A percentile compares a stretch with the other conserved stretches of the same genome.
phyloP scores from a whole-genome alignment of 64 coral and sea anemone genomes.

The Montipora capricornis region DNA sequence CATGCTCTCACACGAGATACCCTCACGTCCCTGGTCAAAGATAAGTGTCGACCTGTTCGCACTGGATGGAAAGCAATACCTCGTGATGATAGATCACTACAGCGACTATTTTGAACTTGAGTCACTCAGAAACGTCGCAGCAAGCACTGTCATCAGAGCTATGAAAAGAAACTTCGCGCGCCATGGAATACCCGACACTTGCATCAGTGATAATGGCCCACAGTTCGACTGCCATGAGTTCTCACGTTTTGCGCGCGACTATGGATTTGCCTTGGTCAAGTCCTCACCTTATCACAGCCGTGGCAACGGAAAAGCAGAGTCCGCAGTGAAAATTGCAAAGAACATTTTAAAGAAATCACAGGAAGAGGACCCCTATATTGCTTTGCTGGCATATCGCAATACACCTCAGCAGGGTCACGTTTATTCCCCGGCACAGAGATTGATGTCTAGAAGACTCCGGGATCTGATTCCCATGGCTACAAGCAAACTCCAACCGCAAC shows the following conservation, averaged over 20 bases:
- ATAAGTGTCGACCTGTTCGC: constrained; percentile 54
- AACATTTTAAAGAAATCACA: constrained; percentile 56
- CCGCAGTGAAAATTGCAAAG: constrained; percentile 39
- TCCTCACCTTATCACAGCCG: constrained; percentile 49
- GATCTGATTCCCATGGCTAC: constrained; percentile 22
- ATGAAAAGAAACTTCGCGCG: too few species aligned
- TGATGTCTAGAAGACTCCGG: constrained; percentile 22
- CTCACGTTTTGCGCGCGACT: constrained; percentile 50
- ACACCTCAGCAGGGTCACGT: constrained; percentile 36
- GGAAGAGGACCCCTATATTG: constrained; percentile 51
- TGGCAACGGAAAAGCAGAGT: neutral
- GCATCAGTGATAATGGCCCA: too few species aligned
- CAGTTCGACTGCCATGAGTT: neutral
- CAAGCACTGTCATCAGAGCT: too few species aligned
- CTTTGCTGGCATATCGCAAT: constrained; percentile 51
- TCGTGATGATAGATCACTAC: constrained; percentile 69
- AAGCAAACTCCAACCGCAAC: constrained; percentile 29
- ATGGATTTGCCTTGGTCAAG: constrained; percentile 39
- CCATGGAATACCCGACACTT: too few species aligned
- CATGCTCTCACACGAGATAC: constrained; percentile 51
- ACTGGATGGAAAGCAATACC: constrained; percentile 55
- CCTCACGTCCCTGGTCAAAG: constrained; percentile 36
- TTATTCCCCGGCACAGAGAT: constrained; percentile 44
- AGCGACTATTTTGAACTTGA: constrained; percentile 65
- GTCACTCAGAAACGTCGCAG: neutral